phyloP scores from a whole-genome alignment of 2,113 vertebrate genomes.

The Ophthalmolycus amberensis region DNA sequence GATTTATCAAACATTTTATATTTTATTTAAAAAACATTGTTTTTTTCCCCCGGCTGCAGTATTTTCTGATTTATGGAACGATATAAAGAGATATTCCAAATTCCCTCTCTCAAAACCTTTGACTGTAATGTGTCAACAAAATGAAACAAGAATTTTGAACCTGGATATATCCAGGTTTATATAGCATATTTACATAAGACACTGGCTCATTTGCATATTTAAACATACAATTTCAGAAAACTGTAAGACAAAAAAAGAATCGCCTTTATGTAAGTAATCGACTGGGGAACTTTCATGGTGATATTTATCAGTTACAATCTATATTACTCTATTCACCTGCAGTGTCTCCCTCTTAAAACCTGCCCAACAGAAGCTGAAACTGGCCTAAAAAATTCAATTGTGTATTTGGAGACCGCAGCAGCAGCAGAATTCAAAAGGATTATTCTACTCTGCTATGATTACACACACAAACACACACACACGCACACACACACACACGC shows the following conservation, averaged over 20 bases:
- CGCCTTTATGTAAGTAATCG: neutral
- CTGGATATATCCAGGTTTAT: neutral
- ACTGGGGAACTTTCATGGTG: neutral
- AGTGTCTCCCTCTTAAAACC: neutral
- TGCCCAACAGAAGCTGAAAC: slow-evolving; percentile 7
- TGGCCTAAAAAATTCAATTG: slow-evolving; percentile 24
- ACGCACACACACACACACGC: neutral
- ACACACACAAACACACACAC: neutral
- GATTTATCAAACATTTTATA: neutral
- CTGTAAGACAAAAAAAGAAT: neutral
- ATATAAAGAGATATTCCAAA: neutral
- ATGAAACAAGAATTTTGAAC: neutral
- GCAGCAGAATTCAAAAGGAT: slow-evolving; percentile 1
- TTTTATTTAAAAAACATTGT: neutral
- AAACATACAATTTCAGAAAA: neutral
- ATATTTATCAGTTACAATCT: neutral
- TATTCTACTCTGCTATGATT: neutral
- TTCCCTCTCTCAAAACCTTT: too few relatives aligned
- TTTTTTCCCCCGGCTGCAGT: neutral
- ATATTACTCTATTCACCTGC: neutral
- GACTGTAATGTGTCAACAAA: neutral
- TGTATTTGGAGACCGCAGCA: slow-evolving; percentile 8
- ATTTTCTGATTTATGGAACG: neutral
- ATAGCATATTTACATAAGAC: neutral
- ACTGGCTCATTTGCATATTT: neutral